Evolutionary conservation across 2,888 invertebrate species (phyloP), one percentile per base, ranked within the genome.

Genomic region (Nemotelus nigrinus): DNA sequence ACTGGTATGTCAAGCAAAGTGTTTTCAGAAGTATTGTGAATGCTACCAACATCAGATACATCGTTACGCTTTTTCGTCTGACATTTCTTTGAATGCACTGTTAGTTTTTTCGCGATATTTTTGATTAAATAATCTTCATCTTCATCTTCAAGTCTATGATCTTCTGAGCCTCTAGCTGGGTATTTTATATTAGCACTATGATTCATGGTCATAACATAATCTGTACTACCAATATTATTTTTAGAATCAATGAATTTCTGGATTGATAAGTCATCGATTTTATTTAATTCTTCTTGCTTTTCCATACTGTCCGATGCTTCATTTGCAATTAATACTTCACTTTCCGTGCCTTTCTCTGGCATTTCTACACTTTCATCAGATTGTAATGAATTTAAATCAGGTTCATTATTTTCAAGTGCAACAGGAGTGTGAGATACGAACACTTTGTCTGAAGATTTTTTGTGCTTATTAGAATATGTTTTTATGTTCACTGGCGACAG

Each of bases 91-190:
- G 57, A 39, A 57, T n/a, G 5, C 6, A 5, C 41, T 1, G 44
- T 77, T 25, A 68, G 3, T 10, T 48, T 68, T 58, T 70, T 68
- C 3, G 45, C 77, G 41, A 68, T 68, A n/a, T 67, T 53, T 45
- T 76, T 76, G 8, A 67, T 67, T 3, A 68, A 8, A 48, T 77
- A 48, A 55, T 77, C 68, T 48, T 77, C 60, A 48, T 77, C 77
- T 6, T 57, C 71, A 39, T 68, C 71, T 45, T 44, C 48, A 3
- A 44, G 45, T 45, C 6, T 60, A 10, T 6, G 7, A 6, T 60
- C 39, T 25, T 25, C 60, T 25, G 25, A 25, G 25, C 25, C 25
- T 25, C 25, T 25, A 25, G 25, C 25, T 25, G 25, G 25, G 25
- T 25, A 25, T 25, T 25, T 25, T 25, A 25, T 25, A 25, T 25